phyloP scores from a whole-genome alignment of 2,113 vertebrate genomes.

The Crotophaga sulcirostris region DNA sequence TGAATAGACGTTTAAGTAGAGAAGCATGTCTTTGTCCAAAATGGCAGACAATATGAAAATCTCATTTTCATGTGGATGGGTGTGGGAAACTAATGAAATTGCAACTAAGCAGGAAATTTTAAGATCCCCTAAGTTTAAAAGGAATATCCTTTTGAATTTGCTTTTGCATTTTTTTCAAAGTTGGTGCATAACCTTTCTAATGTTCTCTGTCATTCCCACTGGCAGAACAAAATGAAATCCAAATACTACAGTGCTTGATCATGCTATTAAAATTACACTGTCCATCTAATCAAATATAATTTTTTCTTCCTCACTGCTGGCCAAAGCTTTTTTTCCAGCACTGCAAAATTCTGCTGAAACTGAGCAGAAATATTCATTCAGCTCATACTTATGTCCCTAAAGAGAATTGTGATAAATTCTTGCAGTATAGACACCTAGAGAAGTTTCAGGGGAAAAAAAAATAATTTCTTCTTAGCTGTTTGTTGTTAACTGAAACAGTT shows the following conservation, averaged over 20 bases:
- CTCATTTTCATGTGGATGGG: neutral
- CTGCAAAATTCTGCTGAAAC: neutral
- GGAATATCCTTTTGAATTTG: neutral
- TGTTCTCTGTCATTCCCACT: neutral
- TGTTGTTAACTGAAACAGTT: neutral
- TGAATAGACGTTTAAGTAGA: fast-evolving
- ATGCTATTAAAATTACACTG: neutral
- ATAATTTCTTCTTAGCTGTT: fast-evolving
- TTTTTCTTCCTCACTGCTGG: neutral
- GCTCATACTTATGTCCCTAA: neutral
- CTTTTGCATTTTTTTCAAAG: neutral
- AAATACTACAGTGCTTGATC: neutral
- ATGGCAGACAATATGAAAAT: neutral
- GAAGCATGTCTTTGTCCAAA: neutral
- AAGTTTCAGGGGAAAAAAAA: neutral
- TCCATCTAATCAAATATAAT: neutral
- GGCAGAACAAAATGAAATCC: neutral
- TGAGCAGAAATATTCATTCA: neutral
- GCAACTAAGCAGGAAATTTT: neutral
- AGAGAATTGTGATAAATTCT: neutral
- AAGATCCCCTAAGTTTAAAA: neutral
- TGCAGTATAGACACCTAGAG: neutral
- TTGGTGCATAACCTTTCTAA: neutral
- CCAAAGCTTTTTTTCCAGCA: neutral
- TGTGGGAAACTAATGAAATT: neutral